Evolutionary conservation across 2,113 vertebrate genomes (phyloP).

Genomic region (Cyanoliseus patagonus): DNA sequence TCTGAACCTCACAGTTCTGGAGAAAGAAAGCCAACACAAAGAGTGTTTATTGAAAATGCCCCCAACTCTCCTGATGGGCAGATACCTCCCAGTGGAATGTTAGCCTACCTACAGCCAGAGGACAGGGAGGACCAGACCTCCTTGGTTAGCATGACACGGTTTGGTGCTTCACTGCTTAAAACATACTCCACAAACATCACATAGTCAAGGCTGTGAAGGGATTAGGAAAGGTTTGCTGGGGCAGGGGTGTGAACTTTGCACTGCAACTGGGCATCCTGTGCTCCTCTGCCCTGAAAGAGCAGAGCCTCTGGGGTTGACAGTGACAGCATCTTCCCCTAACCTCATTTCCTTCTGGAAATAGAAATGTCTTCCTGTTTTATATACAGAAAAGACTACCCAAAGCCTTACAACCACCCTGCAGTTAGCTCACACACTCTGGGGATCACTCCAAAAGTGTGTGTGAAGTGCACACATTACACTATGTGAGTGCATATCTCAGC

Average conservation of each 20-base stretch:
- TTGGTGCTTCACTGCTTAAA: not conserved
- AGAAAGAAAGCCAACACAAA: not conserved
- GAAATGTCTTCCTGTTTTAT: not conserved
- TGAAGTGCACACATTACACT: not conserved
- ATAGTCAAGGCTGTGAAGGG: not conserved
- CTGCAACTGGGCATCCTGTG: not conserved
- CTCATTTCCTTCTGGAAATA: not conserved
- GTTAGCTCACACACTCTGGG: not conserved
- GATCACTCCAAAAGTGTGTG: not conserved
- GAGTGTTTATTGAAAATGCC: not conserved
- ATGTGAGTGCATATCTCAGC: not conserved
- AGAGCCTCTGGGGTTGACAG: not conserved
- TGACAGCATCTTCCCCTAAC: not conserved
- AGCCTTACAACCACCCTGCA: not conserved
- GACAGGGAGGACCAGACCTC: not conserved
- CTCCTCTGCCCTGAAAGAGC: not conserved
- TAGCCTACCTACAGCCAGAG: not conserved
- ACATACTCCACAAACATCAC: no score
- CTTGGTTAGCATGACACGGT: no score
- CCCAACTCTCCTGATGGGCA: not conserved
- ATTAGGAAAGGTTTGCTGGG: not conserved
- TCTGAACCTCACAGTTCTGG: conserved; percentile 88
- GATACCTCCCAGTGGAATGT: not conserved
- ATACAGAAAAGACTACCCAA: not conserved
- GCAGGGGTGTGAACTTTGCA: not conserved